Evolutionary conservation across 2,888 invertebrate genomes (phyloP), one percentile per base, ranked within the genome.

Genomic region (Dione vanillae): DNA sequence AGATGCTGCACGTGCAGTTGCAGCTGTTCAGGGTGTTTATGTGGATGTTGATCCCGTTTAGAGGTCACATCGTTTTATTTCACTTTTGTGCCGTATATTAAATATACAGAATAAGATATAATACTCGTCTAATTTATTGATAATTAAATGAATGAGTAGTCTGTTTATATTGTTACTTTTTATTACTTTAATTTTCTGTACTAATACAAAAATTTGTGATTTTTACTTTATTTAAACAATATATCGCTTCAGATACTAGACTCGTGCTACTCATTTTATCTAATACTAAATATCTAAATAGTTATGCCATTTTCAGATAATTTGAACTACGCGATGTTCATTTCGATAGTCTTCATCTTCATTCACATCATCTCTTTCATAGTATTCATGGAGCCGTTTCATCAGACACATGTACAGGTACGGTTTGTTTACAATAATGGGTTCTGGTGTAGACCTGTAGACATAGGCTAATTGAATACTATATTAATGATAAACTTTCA

Each of bases 341-440:
- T n/a, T 9, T 37, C 54, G 11, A 16, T 54, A 37, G n/a, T 54
- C n/a, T 54, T 54, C 8, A 11, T 8, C 35, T 16, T 37, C n/a
- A 9, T 54, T n/a, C 54, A 54, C 16, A n/a, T 54, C 35, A 16
- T 16, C 0, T 54, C 37, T 16, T n/a, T 54, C 0, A 10, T 37
- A 54, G 1, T 27, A 14, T 54, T 54, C 37, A 54, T 35, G 10
- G 54, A 54, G 16, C 54, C 54, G 10, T 54, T 54, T 54, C 54
- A 54, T 6, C 35, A 37, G 5, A 54, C 16, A n/a, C 54, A 54
- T 9, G 37, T 54, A 10, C 11, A 54, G 37, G 54, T 54, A 37
- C 10, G 19, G 12, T 20, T 20, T 52, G 11, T 1, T 35, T 14
- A 1, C 9, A 14, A 35, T 3, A 10, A 35, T 0, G n/a, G 3